Percentiles rank a stretch among this genome's conserved stretches.
These are phyloP conservation scores for Oeneis ivallda DNA, from an alignment of 2,888 invertebrate genomes.

Conservation along the genomic window DNA sequence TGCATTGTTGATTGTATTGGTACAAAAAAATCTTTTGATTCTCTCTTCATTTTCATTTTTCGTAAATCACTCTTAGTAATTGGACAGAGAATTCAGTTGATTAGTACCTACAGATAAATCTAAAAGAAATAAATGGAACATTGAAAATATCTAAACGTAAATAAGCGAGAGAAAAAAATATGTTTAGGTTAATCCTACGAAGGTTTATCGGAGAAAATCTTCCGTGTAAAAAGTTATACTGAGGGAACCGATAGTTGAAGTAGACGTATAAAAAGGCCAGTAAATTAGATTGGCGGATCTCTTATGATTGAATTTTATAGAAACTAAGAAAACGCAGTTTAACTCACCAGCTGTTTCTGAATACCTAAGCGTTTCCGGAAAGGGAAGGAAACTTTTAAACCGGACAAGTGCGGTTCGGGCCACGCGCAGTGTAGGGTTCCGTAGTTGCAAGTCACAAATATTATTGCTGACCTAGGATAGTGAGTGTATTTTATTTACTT, in stretches of 20 bases:
- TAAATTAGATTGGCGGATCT: slow-evolving; percentile 2
- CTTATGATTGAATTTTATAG: slow-evolving; percentile 6
- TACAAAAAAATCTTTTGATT: neutral
- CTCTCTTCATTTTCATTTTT: neutral
- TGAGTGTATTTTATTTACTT: too few species aligned
- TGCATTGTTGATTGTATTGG: too few species aligned
- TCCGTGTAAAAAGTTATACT: slow-evolving; percentile 1
- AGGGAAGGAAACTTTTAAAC: too few species aligned
- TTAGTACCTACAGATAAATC: neutral
- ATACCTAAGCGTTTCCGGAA: neutral
- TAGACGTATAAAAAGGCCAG: slow-evolving; percentile 12
- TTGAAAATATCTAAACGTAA: neutral
- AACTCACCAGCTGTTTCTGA: neutral
- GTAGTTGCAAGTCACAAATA: too few species aligned
- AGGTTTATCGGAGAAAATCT: slow-evolving; percentile 11
- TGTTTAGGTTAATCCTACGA: neutral
- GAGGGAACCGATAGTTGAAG: slow-evolving; percentile 18
- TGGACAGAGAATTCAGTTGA: neutral
- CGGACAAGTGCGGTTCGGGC: too few species aligned
- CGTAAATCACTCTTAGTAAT: neutral
- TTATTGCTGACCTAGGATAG: too few species aligned
- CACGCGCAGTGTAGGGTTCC: too few species aligned
- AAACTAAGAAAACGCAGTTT: neutral
- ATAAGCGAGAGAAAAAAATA: neutral
- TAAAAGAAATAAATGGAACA: neutral